A percentile compares a stretch with the other conserved stretches of the same genome.
These are phyloP conservation scores for Frieseomelitta varia DNA, from an alignment of 1,140 invertebrate genomes.

Conservation along the genomic window DNA sequence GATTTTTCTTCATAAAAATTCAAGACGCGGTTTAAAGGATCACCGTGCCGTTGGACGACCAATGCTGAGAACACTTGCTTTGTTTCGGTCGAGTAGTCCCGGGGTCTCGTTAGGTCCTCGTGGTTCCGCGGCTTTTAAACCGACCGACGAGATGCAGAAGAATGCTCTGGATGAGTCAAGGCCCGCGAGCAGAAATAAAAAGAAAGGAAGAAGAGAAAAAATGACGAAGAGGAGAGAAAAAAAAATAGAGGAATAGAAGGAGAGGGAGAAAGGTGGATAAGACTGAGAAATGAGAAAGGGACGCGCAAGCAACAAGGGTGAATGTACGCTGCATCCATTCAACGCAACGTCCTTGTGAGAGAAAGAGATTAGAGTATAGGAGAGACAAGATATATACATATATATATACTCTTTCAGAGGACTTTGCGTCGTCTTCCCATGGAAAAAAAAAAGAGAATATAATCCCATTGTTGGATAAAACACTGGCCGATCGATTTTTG, in stretches of 20 bases:
- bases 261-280: too few relatives aligned
- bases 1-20: slow-evolving; percentile 22
- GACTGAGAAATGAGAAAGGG: background rate
- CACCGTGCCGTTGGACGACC: background rate
- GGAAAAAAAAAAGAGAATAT: slow-evolving; percentile 32
- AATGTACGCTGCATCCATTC: slow-evolving; percentile 59
- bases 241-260: background rate
- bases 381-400: slow-evolving; percentile 5
- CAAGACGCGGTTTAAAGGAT: slow-evolving; percentile 43
- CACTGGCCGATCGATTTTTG: slow-evolving; percentile 18
- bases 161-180: background rate
- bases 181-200: background rate
- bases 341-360: slow-evolving; percentile 20
- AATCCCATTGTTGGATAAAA: slow-evolving; percentile 30
- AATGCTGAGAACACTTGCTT: slow-evolving; percentile 61
- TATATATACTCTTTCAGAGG: slow-evolving; percentile 47
- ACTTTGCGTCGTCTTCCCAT: slow-evolving; percentile 31
- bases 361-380: background rate
- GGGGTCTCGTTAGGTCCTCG: slow-evolving; percentile 58
- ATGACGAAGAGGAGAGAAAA: too few relatives aligned
- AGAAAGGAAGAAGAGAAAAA: background rate
- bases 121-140: slow-evolving; percentile 39
- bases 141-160: background rate
- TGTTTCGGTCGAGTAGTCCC: slow-evolving; percentile 57
- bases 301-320: slow-evolving; percentile 43